Evolutionary conservation across 2,113 vertebrate species (phyloP).

Genomic region (Toxotes chatareus): DNA sequence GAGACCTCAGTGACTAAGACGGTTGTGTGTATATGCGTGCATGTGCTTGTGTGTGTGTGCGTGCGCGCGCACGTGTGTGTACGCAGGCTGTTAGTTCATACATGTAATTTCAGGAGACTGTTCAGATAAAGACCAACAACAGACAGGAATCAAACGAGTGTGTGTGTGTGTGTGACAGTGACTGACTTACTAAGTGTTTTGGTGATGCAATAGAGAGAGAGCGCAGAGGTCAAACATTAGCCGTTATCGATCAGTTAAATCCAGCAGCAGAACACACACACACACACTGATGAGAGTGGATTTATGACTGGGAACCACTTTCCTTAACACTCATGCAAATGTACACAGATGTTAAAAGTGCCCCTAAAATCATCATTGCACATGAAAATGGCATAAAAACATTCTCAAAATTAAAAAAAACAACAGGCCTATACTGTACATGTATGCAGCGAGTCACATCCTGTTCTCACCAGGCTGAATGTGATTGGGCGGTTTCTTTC

Average conservation of each 20-base stretch:
- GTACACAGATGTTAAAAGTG: not conserved
- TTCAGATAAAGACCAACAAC: no score
- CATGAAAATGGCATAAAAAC: not conserved
- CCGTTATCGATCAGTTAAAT: slow-evolving; percentile 14
- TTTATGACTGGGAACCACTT: no score
- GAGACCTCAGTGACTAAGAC: not conserved
- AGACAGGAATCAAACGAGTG: no score
- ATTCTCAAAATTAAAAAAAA: no score
- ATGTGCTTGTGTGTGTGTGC: no score
- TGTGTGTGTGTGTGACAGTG: no score
- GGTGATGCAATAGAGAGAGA: not conserved
- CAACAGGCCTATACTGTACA: no score
- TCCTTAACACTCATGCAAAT: not conserved
- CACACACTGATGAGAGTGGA: not conserved
- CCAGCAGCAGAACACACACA: not conserved
- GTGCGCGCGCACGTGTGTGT: no score
- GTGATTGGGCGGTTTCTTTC: not conserved
- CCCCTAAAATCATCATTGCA: not conserved
- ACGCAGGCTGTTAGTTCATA: no score
- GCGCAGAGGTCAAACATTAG: not conserved
- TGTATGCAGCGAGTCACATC: no score
- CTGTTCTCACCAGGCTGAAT: not conserved
- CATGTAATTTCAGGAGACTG: no score
- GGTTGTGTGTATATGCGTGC: not conserved
- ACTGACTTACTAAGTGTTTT: not conserved